Evolutionary conservation across 2,888 invertebrate species (phyloP), one percentile per base, ranked within the genome.

Genomic region (Gonocerus acuteangulatus): DNA sequence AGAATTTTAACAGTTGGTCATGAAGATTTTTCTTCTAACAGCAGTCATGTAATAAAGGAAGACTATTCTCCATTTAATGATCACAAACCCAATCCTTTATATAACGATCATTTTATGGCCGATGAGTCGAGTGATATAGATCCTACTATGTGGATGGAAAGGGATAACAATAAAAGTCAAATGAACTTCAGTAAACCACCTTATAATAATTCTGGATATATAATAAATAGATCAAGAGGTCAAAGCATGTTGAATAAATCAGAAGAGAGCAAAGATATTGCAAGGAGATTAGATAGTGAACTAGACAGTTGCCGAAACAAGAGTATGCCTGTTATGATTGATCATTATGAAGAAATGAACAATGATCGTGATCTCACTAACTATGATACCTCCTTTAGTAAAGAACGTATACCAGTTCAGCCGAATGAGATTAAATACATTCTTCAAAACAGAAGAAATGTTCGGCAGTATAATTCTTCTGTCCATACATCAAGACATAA

Each of bases 231-330:
- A 23, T 19, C 39, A 9, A 52, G 23, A 22, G 36, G 36, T 39
- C 52, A 42, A 36, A 11, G 21, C 2, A 15, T 39, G 39, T 18
- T 42, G 2, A 52, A 42, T 39, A 39, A 11, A 13, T n/a, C 39
- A 21, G 52, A 18, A 34, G 52, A 52, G 16, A 52, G 39, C 16
- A 52, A 52, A 22, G 52, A 52, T n/a, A n/a, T n/a, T 42, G n/a
- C 9, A 22, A 18, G 52, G 23, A 52, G 36, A 6, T 39, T 52
- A n/a, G 34, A 36, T 13, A 22, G 21, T 21, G 52, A 52, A 7
- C 21, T 52, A 6, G 51, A 51, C 34, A 34, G 16, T 1, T 51
- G 27, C 18, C 27, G 18, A 19, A 36, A 16, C 13, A 34, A 34
- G 34, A 18, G 11, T 32, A 19, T 34, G 11, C 19, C 51, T 52